Conservation (phyloP, 2,888 invertebrate genomes). For the Piscicola geometra region DNA sequence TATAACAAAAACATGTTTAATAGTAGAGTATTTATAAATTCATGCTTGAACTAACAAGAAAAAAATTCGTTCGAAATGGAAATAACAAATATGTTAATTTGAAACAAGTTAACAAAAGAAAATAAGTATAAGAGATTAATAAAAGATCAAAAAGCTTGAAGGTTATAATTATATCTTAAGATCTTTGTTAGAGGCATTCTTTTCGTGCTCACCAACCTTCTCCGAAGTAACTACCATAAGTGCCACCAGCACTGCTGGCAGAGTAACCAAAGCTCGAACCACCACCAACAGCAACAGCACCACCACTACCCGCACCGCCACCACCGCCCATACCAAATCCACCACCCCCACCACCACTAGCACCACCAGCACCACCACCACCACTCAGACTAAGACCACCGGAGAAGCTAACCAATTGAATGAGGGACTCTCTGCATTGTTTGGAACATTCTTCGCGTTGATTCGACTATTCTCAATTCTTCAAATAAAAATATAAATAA, state of each 20-base stretch:
- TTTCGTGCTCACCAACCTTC: slow-evolving; percentile 5
- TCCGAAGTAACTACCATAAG: not conserved
- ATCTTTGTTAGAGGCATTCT: not conserved
- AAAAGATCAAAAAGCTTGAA: no score
- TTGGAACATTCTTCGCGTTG: not conserved
- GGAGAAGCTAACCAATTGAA: slow-evolving; percentile 1
- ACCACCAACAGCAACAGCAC: slow-evolving; percentile 3
- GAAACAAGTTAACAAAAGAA: no score
- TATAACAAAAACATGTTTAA: no score
- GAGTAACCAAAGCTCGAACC: slow-evolving; percentile 10
- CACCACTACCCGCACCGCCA: not conserved
- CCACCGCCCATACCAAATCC: not conserved
- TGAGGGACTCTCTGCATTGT: slow-evolving; percentile 6
- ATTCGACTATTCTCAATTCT: not conserved
- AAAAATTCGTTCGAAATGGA: no score
- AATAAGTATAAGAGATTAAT: no score
- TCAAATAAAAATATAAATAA: not conserved
- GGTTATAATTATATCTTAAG: not conserved
- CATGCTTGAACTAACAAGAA: no score
- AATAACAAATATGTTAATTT: no score
- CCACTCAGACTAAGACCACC: not conserved
- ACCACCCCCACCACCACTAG: not conserved
- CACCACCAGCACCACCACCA: not conserved
- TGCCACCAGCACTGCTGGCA: not conserved
- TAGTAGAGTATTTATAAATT: no score